These are phyloP conservation scores for Sula dactylatra DNA, from an alignment of 2,113 vertebrate species.

Conservation along the genomic window DNA sequence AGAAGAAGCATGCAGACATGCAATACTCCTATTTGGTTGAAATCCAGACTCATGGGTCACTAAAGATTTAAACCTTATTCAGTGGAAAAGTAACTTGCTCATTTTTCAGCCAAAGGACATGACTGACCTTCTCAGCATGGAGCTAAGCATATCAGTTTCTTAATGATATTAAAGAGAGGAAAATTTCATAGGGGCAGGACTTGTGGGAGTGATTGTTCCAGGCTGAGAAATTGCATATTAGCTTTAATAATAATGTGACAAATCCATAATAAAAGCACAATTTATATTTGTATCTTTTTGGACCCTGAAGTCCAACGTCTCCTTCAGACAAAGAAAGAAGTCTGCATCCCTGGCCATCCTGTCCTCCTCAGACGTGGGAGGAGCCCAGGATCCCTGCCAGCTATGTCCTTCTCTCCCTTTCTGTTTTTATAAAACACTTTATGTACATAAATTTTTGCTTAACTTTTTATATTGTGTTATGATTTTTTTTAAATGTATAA, in stretches of 20 bases:
- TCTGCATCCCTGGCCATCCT: neutral
- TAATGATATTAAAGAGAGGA: neutral
- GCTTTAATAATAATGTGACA: neutral
- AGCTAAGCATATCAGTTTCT: neutral
- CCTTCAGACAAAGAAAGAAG: slow-evolving; percentile 18
- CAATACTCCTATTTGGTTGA: neutral
- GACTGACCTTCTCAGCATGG: neutral
- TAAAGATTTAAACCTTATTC: neutral
- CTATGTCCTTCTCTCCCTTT: neutral
- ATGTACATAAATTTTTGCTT: neutral
- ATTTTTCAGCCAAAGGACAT: neutral
- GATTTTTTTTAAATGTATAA: neutral
- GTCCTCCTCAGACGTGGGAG: neutral
- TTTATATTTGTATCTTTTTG: neutral
- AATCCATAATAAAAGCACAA: neutral
- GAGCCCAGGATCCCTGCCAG: neutral
- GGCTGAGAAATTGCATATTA: neutral
- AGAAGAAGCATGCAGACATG: neutral
- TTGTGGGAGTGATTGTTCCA: neutral
- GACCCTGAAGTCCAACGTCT: neutral
- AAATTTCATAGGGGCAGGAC: neutral
- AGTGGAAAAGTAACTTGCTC: neutral
- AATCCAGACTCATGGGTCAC: neutral
- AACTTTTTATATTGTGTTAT: neutral
- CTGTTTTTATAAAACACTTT: neutral